phyloP scores from a whole-genome alignment of 2,888 invertebrate species.

The Scelioninae gen. 2 region DNA sequence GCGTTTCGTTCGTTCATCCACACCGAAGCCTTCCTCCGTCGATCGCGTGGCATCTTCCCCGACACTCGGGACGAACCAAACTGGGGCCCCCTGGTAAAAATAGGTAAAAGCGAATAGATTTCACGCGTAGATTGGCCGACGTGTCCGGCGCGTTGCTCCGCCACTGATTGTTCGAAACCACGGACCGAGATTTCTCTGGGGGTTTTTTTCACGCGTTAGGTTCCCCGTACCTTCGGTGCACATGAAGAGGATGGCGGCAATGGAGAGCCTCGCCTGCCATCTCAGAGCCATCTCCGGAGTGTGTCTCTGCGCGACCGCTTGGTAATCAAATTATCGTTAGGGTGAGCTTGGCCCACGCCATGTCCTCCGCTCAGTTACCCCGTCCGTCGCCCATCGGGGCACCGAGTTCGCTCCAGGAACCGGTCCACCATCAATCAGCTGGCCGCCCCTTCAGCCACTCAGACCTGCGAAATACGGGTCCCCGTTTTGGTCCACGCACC shows the following conservation, averaged over 20 bases:
- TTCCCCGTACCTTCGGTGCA: constrained; percentile 74
- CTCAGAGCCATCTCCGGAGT: constrained; percentile 73
- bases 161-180: too few species aligned
- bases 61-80: too few species aligned
- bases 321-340: constrained; percentile 65
- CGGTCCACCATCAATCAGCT: constrained; percentile 15
- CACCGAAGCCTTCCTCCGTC: too few species aligned
- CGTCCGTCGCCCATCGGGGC: constrained; percentile 18
- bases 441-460: background rate
- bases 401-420: constrained; percentile 9
- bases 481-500: too few species aligned
- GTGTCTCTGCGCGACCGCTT: constrained; percentile 61
- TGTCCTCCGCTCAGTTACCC: constrained; percentile 21
- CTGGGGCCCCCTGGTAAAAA: too few species aligned
- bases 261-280: constrained; percentile 74
- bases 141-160: too few species aligned
- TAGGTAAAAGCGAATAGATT: too few species aligned
- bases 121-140: too few species aligned
- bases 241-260: constrained; percentile 74
- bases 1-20: too few species aligned
- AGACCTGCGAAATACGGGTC: too few species aligned
- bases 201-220: too few species aligned
- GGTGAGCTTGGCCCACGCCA: constrained; percentile 41
- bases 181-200: background rate
- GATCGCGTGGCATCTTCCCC: too few species aligned